Conservation (phyloP, 64 coral and sea anemone species). For the Actinia tenebrosa region DNA sequence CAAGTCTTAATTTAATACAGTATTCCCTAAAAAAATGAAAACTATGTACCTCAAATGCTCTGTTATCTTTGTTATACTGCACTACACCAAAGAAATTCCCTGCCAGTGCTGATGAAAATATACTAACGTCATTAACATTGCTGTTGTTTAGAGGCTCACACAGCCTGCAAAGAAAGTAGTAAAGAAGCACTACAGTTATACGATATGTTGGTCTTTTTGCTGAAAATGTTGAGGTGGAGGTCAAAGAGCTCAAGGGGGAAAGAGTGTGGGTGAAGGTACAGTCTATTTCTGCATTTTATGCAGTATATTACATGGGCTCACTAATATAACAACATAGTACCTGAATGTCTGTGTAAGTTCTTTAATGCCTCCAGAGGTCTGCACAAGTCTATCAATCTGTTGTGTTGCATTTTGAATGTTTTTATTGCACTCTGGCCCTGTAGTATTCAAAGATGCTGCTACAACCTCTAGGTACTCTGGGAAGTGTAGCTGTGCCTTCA, state of each 20-base stretch:
- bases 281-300: no score
- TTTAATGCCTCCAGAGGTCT: slow-evolving; percentile 52
- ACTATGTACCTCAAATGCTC: slow-evolving; percentile 82
- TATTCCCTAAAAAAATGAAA: no score
- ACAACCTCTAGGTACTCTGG: slow-evolving; percentile 93
- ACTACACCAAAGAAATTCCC: slow-evolving; percentile 89
- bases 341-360: slow-evolving; percentile 67
- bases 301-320: neutral
- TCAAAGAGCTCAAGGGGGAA: no score
- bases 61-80: slow-evolving; percentile 98
- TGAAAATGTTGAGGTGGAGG: no score
- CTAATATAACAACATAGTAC: slow-evolving; percentile 10
- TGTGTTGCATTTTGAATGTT: slow-evolving; percentile 79
- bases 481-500: slow-evolving; percentile 78
- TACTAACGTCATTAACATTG: slow-evolving; percentile 56
- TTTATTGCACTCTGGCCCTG: slow-evolving; percentile 58
- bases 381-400: slow-evolving; percentile 55
- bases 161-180: slow-evolving; percentile 31
- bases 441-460: slow-evolving; percentile 74
- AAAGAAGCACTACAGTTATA: neutral
- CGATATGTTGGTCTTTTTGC: no score
- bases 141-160: slow-evolving; percentile 62
- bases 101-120: slow-evolving; percentile 63
- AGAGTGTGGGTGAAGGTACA: no score
- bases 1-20: no score